A percentile compares a stretch with the other conserved stretches of the same genome.
phyloP scores from a whole-genome alignment of 2,797 vertebrate species.

The Sebastes wilsoni region DNA sequence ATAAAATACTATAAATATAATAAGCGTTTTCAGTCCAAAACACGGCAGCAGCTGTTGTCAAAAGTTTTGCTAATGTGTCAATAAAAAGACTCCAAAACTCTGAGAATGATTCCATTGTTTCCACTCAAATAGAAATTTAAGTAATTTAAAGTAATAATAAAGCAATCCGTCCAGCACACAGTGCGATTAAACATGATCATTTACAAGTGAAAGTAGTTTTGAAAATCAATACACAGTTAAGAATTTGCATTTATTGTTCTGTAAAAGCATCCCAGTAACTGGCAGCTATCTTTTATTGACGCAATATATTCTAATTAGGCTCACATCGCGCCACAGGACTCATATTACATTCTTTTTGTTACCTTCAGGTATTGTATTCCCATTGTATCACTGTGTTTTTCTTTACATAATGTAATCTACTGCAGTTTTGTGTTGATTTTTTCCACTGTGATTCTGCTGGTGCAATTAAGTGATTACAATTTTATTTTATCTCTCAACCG shows the following conservation, averaged over 20 bases:
- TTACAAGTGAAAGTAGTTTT: background rate
- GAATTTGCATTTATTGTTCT: background rate
- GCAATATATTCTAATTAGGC: background rate
- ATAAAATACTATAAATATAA: no score
- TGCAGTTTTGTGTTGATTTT: background rate
- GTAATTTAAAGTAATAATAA: background rate
- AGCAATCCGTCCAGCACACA: background rate
- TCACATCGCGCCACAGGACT: background rate
- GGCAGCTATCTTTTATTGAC: background rate
- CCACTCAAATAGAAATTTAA: background rate
- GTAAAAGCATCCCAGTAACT: background rate
- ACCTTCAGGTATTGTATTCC: background rate
- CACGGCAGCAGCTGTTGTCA: no score
- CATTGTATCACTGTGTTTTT: background rate
- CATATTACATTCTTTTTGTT: background rate
- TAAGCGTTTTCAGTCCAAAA: no score
- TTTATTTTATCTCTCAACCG: background rate
- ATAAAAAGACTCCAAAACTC: no score
- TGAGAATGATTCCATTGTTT: no score
- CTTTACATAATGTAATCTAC: background rate
- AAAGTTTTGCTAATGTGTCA: no score
- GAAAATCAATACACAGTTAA: background rate
- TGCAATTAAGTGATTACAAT: conserved; percentile 9
- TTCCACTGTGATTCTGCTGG: background rate
- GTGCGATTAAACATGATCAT: background rate